These are phyloP conservation scores for Hypotaenidia okinawae DNA, from an alignment of 2,797 vertebrate species.

Conservation along the genomic window DNA sequence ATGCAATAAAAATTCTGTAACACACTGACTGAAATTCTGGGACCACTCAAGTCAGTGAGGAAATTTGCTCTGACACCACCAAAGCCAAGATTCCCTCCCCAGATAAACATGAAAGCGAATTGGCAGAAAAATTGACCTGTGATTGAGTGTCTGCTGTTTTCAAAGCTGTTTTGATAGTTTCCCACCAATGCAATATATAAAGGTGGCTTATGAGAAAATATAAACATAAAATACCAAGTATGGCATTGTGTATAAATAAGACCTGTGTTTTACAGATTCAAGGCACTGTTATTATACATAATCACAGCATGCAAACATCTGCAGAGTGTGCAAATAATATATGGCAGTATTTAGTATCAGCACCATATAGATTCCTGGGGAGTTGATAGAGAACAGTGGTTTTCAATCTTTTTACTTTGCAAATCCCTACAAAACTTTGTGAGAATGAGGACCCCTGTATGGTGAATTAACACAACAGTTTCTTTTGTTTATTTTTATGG, in stretches of 20 bases:
- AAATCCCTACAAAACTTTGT: not conserved
- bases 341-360: constrained; percentile 22
- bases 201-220: constrained; percentile 31
- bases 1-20: not conserved
- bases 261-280: constrained; percentile 7
- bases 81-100: constrained; percentile 13
- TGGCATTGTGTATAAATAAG: constrained; percentile 43
- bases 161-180: constrained; percentile 32
- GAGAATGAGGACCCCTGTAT: not conserved
- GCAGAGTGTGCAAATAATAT: constrained; percentile 40
- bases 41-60: not conserved
- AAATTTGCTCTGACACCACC: not conserved
- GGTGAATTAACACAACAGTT: not conserved
- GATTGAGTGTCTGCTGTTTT: constrained; percentile 33
- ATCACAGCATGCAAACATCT: constrained; percentile 44
- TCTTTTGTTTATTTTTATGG: not conserved
- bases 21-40: constrained; percentile 1
- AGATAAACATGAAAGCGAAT: constrained; percentile 29
- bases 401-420: constrained; percentile 21
- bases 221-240: constrained; percentile 25
- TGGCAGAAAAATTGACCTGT: constrained; percentile 39
- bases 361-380: constrained; percentile 28
- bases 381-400: not conserved
- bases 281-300: constrained; percentile 23
- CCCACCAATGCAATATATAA: constrained; percentile 7